Percentiles rank a stretch among this genome's conserved stretches.
Evolutionary conservation across 2,797 vertebrate species (phyloP).

Genomic region (Xyrichtys novacula): DNA sequence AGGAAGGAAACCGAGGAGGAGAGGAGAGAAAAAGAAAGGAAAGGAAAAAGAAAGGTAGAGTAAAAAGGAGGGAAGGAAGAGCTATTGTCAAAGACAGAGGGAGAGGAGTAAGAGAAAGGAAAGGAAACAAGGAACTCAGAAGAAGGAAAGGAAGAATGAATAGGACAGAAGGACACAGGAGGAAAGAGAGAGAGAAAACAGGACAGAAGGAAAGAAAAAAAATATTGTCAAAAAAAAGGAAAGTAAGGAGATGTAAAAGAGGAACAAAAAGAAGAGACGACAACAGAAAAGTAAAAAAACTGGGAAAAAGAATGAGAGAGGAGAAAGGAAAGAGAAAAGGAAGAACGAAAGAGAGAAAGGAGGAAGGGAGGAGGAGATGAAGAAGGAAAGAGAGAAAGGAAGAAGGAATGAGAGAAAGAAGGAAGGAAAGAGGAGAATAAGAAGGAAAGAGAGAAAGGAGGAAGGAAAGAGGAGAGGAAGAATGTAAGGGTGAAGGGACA

Average conservation of each 20-base stretch:
- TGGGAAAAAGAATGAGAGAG: background rate
- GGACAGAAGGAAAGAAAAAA: background rate
- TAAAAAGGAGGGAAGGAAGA: background rate
- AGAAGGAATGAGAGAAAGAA: too few relatives aligned
- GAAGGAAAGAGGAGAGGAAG: too few relatives aligned
- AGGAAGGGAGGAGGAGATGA: too few relatives aligned
- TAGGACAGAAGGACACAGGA: too few relatives aligned
- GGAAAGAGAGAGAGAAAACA: background rate
- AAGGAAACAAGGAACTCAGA: background rate
- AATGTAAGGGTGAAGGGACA: too few relatives aligned
- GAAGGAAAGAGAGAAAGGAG: too few relatives aligned
- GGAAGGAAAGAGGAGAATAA: too few relatives aligned
- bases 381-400: too few relatives aligned
- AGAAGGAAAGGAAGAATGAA: background rate
- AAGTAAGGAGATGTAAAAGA: background rate
- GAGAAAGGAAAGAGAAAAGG: background rate
- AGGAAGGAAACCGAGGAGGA: too few relatives aligned
- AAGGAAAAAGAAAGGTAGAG: background rate
- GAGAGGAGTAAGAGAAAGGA: background rate
- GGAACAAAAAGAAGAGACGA: background rate
- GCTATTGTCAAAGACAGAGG: background rate
- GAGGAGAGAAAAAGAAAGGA: background rate
- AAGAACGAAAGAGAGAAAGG: too few relatives aligned
- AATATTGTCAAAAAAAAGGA: too few relatives aligned
- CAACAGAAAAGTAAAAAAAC: background rate